These are phyloP conservation scores for Acronicta aceris DNA, from an alignment of 2,888 invertebrate species.

Conservation along the genomic window DNA sequence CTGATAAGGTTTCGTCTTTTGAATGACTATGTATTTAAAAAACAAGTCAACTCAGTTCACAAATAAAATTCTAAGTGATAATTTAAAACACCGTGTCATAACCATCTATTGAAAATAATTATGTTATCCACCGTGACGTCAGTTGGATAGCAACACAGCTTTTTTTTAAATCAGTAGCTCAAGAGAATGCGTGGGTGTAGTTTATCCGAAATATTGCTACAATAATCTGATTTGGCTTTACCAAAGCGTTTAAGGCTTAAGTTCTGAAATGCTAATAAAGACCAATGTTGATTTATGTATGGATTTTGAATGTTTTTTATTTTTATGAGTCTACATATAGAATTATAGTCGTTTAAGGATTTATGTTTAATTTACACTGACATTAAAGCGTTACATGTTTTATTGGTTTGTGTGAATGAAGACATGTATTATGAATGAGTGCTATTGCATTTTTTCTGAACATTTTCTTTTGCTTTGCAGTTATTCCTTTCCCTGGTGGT, in stretches of 20 bases:
- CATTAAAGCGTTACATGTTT: conserved; percentile 19
- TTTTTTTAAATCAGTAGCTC: no score
- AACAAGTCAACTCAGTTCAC: no score
- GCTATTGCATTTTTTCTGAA: neutral
- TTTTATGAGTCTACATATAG: neutral
- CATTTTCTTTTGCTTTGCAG: conserved; percentile 31
- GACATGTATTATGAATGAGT: neutral
- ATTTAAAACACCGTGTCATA: no score
- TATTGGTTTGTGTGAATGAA: neutral
- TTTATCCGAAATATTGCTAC: conserved; percentile 25
- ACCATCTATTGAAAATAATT: no score
- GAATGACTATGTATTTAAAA: no score
- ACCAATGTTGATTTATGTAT: conserved; percentile 27
- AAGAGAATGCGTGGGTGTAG: conserved; percentile 16
- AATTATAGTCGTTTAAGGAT: conserved; percentile 18
- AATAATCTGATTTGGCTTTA: conserved; percentile 24
- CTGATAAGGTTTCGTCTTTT: no score
- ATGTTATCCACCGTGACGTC: no score
- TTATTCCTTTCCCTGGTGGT: conserved; percentile 6
- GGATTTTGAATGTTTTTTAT: conserved; percentile 19
- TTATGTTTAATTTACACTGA: conserved; percentile 19
- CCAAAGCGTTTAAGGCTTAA: conserved; percentile 4
- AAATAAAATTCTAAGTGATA: no score
- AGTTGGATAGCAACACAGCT: no score
- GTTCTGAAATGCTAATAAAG: conserved; percentile 15